Conservation (phyloP, 2,113 vertebrate genomes). For the Tragelaphus strepsiceros region DNA sequence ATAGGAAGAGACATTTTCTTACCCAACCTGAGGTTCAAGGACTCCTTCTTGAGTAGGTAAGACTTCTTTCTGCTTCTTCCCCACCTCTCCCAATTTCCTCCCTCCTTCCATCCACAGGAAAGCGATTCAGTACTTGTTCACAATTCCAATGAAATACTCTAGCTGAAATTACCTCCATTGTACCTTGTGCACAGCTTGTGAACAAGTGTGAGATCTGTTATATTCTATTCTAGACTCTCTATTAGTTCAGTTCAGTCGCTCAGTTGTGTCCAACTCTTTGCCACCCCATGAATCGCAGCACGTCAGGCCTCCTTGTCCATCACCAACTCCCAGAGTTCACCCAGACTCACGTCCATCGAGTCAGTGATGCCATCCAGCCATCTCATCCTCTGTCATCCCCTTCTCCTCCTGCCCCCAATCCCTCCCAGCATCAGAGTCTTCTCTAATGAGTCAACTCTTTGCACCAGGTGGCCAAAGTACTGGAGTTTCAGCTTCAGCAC, state of each 20-base stretch:
- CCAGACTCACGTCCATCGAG: no score
- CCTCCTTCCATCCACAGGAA: neutral
- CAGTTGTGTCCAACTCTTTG: no score
- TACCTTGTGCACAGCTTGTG: neutral
- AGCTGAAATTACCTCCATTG: neutral
- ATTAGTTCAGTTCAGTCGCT: neutral
- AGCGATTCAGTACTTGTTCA: neutral
- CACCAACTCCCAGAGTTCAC: no score
- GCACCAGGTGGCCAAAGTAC: no score
- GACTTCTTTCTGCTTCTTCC: neutral
- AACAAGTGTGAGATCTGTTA: neutral
- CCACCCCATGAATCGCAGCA: no score
- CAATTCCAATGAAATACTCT: neutral
- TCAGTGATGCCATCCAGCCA: no score
- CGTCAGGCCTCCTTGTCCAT: no score
- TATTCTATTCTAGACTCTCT: neutral
- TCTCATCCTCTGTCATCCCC: no score
- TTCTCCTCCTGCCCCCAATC: no score
- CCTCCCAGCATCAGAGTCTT: no score
- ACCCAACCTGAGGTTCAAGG: neutral
- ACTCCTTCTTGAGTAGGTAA: neutral
- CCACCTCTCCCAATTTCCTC: accelerated
- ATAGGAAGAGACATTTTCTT: neutral
- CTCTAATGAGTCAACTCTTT: no score
- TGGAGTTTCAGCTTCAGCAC: no score